Evolutionary conservation across 2,797 vertebrate species (phyloP), one percentile per base, ranked within the genome.

Genomic region (Cirrhinus molitorella): DNA sequence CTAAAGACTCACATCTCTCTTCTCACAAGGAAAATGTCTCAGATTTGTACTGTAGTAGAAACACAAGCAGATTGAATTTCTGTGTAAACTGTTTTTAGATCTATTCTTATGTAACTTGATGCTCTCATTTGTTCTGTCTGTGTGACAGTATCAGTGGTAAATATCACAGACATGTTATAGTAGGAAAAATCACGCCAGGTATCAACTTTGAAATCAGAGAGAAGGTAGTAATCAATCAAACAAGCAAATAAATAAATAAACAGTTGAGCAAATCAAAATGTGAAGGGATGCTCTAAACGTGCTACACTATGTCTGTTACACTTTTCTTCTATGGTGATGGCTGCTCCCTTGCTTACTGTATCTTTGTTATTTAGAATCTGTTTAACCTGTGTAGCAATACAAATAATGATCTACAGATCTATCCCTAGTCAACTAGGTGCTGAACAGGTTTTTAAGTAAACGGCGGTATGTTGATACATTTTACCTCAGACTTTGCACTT

Each of bases 391-490:
- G 12, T 61, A 61, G 23, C 23, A 61, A 61, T 28, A 13, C 1
- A 61, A 23, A 23, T 25, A 28, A 23, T 6, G 57, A 23, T 61
- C 57, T 28, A 13, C 19, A n/a, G 19, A 21, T 53, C 51, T 10
- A 1, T 10, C 8, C 21, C 21, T 9, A 10, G 19, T 21, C 51
- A 53, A 21, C 51, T 53, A 21, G 19, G 19, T 55, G 19, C 21
- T n/a, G 21, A 55, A 55, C 57, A 61, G 57, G 57, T 61, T 61
- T 61, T 61, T 13, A 61, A 23, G 23, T 61, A 61, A 61, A 61
- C 23, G 14, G 25, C 14, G 25, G 57, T 61, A 14, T 25, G 57
- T 14, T 61, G 57, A 23, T 28, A 61, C 12, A 61, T 61, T 25
- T 12, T 25, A 25, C n/a, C n/a, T 59, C 23, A 59, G 57, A 25